phyloP scores from a whole-genome alignment of 2,888 invertebrate species.

The Trachelus stipa region DNA sequence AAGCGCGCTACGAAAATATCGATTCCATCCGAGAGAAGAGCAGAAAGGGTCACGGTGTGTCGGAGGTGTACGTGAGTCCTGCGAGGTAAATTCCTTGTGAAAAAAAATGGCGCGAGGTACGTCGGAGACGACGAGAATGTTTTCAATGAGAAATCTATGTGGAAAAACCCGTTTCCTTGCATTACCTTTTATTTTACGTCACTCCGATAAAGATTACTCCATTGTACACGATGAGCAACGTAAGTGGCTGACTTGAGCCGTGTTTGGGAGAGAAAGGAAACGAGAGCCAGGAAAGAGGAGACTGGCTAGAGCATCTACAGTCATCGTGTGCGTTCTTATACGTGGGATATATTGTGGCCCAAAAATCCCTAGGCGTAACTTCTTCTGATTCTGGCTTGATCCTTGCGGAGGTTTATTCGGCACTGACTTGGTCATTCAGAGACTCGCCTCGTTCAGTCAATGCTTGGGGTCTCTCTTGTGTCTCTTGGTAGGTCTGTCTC shows the following conservation, averaged over 20 bases:
- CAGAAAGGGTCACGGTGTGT: constrained; percentile 9
- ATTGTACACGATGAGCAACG: background rate
- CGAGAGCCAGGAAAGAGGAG: background rate
- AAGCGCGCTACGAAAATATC: background rate
- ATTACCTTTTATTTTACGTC: background rate
- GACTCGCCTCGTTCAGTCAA: background rate
- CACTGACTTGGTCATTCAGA: background rate
- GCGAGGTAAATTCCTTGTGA: background rate
- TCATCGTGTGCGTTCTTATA: background rate
- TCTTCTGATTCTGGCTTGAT: background rate
- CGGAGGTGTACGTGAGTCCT: background rate
- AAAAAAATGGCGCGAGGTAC: background rate
- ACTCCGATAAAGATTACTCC: background rate
- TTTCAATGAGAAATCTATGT: background rate
- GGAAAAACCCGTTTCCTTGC: background rate
- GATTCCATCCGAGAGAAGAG: constrained; percentile 3
- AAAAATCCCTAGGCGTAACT: background rate
- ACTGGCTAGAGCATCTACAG: background rate
- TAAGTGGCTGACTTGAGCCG: background rate
- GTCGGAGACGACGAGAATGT: background rate
- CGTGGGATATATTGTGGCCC: background rate
- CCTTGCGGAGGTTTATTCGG: background rate
- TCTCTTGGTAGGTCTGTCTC: background rate
- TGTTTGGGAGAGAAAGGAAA: background rate
- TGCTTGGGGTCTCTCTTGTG: background rate